Evolutionary conservation across 2,797 vertebrate genomes (phyloP).

Genomic region (Vipera ursinii): DNA sequence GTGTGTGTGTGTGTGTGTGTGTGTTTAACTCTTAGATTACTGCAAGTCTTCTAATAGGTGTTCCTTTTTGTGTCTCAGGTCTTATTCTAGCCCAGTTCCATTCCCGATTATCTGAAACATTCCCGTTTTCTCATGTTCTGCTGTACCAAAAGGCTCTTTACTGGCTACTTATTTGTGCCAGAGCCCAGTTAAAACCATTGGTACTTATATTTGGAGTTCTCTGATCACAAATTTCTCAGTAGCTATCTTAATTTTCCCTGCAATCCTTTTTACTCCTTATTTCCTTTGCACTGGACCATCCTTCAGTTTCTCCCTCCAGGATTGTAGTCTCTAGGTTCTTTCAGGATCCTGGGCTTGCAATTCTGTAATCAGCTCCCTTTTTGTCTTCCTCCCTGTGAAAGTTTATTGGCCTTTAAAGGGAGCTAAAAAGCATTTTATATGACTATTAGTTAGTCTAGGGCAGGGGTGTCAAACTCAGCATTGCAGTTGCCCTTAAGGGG

Average conservation of each 20-base stretch:
- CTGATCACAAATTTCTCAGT: neutral
- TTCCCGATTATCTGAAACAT: neutral
- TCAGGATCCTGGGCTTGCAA: neutral
- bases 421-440: neutral
- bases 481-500: too few species aligned
- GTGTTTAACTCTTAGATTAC: neutral
- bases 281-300: neutral
- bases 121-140: neutral
- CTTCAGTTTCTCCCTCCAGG: neutral
- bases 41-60: neutral
- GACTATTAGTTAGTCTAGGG: neutral
- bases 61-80: neutral
- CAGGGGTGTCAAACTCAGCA: too few species aligned
- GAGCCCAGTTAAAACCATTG: neutral
- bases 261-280: neutral
- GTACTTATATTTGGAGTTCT: neutral
- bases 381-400: neutral
- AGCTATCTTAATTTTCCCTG: neutral
- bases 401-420: neutral
- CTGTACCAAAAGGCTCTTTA: neutral
- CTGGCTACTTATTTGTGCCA: neutral
- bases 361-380: neutral
- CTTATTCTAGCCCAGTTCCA: neutral
- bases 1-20: too few species aligned
- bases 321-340: neutral